A percentile compares a stretch with the other conserved stretches of the same genome.
These are phyloP conservation scores for Hemibagrus wyckioides DNA, from an alignment of 2,113 vertebrate genomes.

Conservation along the genomic window DNA sequence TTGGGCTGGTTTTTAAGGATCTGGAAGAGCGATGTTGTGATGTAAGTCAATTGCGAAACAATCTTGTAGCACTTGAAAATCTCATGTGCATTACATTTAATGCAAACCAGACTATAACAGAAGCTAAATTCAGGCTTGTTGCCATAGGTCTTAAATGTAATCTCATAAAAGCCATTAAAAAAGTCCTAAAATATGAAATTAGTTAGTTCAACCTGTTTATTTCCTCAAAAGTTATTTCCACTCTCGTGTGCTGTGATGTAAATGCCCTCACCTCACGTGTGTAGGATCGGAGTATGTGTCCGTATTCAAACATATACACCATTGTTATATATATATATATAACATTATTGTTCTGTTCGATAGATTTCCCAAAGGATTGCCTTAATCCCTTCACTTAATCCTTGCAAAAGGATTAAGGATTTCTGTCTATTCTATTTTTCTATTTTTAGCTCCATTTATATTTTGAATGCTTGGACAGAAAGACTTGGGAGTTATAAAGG, in stretches of 20 bases:
- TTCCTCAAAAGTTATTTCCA: neutral
- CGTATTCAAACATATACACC: neutral
- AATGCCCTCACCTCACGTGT: neutral
- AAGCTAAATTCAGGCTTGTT: neutral
- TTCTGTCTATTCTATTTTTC: neutral
- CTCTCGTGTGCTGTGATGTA: neutral
- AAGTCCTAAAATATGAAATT: neutral
- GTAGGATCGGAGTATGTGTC: neutral
- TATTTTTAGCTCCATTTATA: slow-evolving; percentile 22
- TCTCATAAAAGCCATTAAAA: neutral
- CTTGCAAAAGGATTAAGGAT: neutral
- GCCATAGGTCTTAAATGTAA: neutral
- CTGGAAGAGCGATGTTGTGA: neutral
- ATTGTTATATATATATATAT: neutral
- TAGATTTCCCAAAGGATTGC: neutral
- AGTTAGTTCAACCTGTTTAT: neutral
- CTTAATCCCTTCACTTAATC: neutral
- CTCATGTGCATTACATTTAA: neutral
- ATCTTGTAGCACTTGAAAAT: neutral
- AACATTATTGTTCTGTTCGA: neutral
- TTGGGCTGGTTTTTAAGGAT: neutral
- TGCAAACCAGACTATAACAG: neutral
- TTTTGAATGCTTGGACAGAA: neutral
- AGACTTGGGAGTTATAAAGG: neutral
- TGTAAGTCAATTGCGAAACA: neutral